Evolutionary conservation across 2,113 vertebrate species (phyloP).

Genomic region (Scolopax mira): DNA sequence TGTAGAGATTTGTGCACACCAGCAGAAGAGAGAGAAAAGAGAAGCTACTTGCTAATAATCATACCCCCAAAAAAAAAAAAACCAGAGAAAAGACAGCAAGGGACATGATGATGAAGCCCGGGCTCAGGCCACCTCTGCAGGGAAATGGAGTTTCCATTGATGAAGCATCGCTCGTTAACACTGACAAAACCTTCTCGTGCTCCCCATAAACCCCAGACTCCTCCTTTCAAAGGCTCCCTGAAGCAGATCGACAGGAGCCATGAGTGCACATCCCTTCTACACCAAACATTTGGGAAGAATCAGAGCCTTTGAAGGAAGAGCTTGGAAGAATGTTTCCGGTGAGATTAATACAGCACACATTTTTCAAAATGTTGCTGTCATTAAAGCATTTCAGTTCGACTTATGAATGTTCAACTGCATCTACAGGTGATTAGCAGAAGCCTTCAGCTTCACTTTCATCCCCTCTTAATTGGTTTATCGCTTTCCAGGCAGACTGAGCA

Average conservation of each 20-base stretch:
- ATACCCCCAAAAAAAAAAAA: too few species aligned
- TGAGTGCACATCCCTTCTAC: background rate
- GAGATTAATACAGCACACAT: background rate
- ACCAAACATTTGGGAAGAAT: background rate
- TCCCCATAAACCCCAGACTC: background rate
- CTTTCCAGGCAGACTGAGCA: background rate
- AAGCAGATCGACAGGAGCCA: rapidly evolving
- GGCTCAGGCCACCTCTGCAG: background rate
- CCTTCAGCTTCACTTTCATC: background rate
- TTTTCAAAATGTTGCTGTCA: background rate
- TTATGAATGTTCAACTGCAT: background rate
- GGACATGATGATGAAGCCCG: rapidly evolving
- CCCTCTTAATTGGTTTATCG: background rate
- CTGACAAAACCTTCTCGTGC: background rate
- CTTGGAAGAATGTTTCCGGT: background rate
- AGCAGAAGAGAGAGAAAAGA: background rate
- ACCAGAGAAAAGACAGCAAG: background rate
- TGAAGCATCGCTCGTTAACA: rapidly evolving
- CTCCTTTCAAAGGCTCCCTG: background rate
- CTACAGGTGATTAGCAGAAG: background rate
- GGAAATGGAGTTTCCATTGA: rapidly evolving
- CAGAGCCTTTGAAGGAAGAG: background rate
- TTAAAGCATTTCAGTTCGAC: background rate
- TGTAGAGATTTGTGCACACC: rapidly evolving
- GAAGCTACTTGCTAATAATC: background rate